Percentiles rank a stretch among this genome's conserved stretches.
These are phyloP conservation scores for Hecatera dysodea DNA, from an alignment of 2,888 invertebrate species.

Conservation along the genomic window DNA sequence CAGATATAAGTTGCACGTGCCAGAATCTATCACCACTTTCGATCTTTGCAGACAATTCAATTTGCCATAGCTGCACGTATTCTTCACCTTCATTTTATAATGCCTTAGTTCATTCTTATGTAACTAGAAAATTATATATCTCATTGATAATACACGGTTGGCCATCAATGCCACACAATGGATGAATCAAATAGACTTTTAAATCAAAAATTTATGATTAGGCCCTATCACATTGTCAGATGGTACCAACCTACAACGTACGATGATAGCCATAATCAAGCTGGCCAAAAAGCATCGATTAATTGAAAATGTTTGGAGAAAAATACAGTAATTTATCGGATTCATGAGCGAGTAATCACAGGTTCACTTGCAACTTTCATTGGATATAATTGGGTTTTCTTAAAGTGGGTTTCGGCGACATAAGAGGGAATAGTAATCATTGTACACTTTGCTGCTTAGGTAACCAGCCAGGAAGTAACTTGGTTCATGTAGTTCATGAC, in stretches of 20 bases:
- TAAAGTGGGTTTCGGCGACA: slow-evolving; percentile 73
- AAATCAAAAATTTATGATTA: slow-evolving; percentile 74
- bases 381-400: slow-evolving; percentile 76
- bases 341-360: slow-evolving; percentile 81
- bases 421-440: neutral
- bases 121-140: slow-evolving; percentile 60
- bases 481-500: neutral
- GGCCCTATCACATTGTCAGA: slow-evolving; percentile 73
- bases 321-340: slow-evolving; percentile 75
- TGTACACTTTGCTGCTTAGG: neutral
- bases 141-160: slow-evolving; percentile 59
- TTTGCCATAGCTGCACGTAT: slow-evolving; percentile 50
- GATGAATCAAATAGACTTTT: slow-evolving; percentile 66
- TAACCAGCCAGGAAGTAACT: neutral
- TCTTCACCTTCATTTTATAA: slow-evolving; percentile 49
- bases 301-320: slow-evolving; percentile 70
- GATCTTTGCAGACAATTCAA: slow-evolving; percentile 52
- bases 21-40: slow-evolving; percentile 41
- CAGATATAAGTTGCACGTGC: slow-evolving; percentile 17
- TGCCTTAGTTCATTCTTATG: slow-evolving; percentile 50
- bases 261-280: slow-evolving; percentile 73
- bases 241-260: slow-evolving; percentile 23
- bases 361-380: slow-evolving; percentile 72
- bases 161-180: slow-evolving; percentile 67
- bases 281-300: slow-evolving; percentile 72